Evolutionary conservation across 2,888 invertebrate species (phyloP), one percentile per base, ranked within the genome.

Genomic region (Cepaea hortensis): DNA sequence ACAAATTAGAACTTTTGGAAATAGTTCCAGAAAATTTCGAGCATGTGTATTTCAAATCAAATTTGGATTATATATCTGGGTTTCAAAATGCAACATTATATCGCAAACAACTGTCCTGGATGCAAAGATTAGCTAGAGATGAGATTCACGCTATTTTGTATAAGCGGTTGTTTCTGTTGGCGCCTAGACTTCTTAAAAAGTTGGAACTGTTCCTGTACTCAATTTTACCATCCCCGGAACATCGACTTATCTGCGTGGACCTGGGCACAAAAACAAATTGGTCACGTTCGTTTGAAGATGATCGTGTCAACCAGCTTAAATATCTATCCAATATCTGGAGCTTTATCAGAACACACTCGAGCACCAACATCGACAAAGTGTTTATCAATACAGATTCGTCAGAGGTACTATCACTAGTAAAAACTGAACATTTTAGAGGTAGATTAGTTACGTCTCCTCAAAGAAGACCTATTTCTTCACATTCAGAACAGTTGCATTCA

Each of bases 41-140:
- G 20, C 82, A 83, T 73, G 77, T 81, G 7, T 86, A 86, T 48
- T 83, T 86, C 50, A 83, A 86, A 83, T 73, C 83, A 7, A 86
- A 86, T n/a, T 62, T 86, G 65, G 83, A 86, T 79, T 86, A 55
- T 48, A 83, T 82, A 35, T 35, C 73, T 20, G 77, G 83, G 50
- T 83, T 86, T 65, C 46, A 86, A 83, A 75, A 81, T n/a, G 68
- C 75, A 9, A 68, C 61, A 68, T 13, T 68, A 5, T 82, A 86
- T 55, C 18, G 13, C 7, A 11, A 48, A 35, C 23, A 81, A 15
- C 75, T 86, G 35, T 82, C 86, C 0, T 86, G 86, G 86, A 86
- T 86, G 86, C 11, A 65, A 68, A 35, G 70, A 62, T 55, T 86
- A 9, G 81, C 65, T 55, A 61, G 72, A 55, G 86, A 86, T 50